A percentile compares a stretch with the other conserved stretches of the same genome.
Evolutionary conservation across 2,888 invertebrate species (phyloP).

Genomic region (Tricholauxania praeusta): DNA sequence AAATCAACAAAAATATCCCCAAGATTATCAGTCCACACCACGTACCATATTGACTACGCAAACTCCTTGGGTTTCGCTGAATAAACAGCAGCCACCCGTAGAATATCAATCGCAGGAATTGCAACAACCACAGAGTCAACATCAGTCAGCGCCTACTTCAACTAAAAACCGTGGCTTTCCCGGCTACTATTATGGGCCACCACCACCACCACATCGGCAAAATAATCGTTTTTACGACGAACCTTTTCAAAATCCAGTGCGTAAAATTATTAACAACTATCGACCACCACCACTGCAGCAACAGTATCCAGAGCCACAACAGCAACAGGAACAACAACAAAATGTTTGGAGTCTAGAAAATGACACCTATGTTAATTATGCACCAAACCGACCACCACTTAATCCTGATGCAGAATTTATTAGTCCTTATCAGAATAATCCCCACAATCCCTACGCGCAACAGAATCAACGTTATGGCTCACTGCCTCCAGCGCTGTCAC

Average conservation of each 20-base stretch:
- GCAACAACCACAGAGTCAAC: conserved; percentile 39
- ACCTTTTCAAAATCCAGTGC: conserved; percentile 53
- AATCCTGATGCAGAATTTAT: conserved; percentile 77
- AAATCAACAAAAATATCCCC: conserved; percentile 10
- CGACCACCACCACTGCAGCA: conserved; percentile 46
- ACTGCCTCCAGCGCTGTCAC: conserved; percentile 48
- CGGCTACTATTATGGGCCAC: conserved; percentile 57
- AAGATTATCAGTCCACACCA: conserved; percentile 72
- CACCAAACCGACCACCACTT: conserved; percentile 71
- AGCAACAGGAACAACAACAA: conserved; percentile 65
- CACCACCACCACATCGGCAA: conserved; percentile 48
- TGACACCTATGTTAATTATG: conserved; percentile 78
- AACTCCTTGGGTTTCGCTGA: conserved; percentile 56
- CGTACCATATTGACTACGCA: conserved; percentile 72
- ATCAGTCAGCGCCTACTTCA: conserved; percentile 39
- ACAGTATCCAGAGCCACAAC: conserved; percentile 42
- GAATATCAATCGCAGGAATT: conserved; percentile 50
- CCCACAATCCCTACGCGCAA: conserved; percentile 48
- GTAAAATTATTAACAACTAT: conserved; percentile 50
- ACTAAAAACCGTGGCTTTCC: conserved; percentile 55
- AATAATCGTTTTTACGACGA: conserved; percentile 58
- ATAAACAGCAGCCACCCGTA: conserved; percentile 55
- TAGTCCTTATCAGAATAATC: conserved; percentile 62
- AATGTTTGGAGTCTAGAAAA: conserved; percentile 68
- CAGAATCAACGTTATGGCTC: conserved; percentile 69